These are phyloP conservation scores for Potamarius usumacintae DNA, from an alignment of 2,113 vertebrate genomes.

Conservation along the genomic window DNA sequence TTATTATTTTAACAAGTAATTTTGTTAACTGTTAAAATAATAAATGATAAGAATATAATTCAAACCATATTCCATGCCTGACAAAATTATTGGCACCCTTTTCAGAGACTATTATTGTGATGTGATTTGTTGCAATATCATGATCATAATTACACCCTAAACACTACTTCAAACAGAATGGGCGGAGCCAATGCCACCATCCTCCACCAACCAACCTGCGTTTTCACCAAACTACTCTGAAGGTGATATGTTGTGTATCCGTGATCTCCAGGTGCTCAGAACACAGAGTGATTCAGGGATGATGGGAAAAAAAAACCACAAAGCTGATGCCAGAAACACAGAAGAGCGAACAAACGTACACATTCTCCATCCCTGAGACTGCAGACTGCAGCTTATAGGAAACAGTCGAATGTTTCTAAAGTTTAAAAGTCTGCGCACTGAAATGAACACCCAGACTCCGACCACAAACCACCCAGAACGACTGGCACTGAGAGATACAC, in stretches of 20 bases:
- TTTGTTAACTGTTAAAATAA: neutral
- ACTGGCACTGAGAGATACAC: slow-evolving; percentile 29
- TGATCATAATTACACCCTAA: neutral
- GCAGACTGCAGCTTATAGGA: neutral
- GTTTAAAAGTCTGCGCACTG: slow-evolving; percentile 27
- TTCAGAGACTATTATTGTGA: neutral
- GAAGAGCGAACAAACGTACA: neutral
- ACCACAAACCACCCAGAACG: slow-evolving; percentile 53
- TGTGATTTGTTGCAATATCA: neutral
- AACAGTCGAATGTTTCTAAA: neutral
- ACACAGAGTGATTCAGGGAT: neutral
- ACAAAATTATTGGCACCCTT: neutral
- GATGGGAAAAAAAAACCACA: neutral
- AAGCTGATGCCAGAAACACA: neutral
- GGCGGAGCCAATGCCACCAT: neutral
- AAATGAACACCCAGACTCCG: slow-evolving; percentile 36
- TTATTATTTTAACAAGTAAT: neutral
- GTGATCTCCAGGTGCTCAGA: neutral
- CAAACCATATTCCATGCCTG: neutral
- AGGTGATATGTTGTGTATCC: neutral
- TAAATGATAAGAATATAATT: neutral
- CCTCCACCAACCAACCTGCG: neutral
- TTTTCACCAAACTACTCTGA: neutral
- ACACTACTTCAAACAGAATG: neutral
- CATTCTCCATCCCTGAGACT: neutral